phyloP scores from a whole-genome alignment of 2,888 invertebrate genomes.

The Dicyrtomina minuta region DNA sequence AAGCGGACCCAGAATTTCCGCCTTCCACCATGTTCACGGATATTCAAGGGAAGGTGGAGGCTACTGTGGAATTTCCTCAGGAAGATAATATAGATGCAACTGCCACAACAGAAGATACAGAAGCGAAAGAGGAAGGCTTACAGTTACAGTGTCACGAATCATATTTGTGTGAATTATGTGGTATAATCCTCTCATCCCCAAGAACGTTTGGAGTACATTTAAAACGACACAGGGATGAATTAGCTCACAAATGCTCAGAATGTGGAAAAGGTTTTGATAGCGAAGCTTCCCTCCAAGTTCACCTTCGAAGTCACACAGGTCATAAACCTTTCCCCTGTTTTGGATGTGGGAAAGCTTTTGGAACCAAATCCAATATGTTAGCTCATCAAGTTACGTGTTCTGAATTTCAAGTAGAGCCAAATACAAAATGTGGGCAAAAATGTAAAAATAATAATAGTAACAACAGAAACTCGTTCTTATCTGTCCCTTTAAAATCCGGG shows the following conservation, averaged over 20 bases:
- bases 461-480: too few relatives aligned
- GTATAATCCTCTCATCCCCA: slow-evolving; percentile 20
- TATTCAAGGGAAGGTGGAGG: too few relatives aligned
- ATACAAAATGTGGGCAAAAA: neutral
- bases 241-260: neutral
- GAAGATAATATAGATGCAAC: neutral
- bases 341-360: slow-evolving; percentile 15
- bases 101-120: neutral
- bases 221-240: slow-evolving; percentile 26
- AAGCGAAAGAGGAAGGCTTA: too few relatives aligned
- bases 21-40: too few relatives aligned
- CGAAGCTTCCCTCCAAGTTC: slow-evolving; percentile 4
- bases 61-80: too few relatives aligned
- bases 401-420: neutral
- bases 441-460: neutral
- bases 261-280: slow-evolving; percentile 15
- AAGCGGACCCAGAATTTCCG: too few relatives aligned
- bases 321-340: slow-evolving; percentile 20
- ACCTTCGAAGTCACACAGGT: slow-evolving; percentile 8
- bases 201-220: slow-evolving; percentile 40
- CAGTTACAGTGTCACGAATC: too few relatives aligned
- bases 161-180: slow-evolving; percentile 41
- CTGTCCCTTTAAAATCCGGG: neutral
- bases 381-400: slow-evolving; percentile 11
- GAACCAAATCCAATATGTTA: slow-evolving; percentile 23